Evolutionary conservation across 92 coral and sea anemone species (phyloP).

Genomic region (Blastomussa wellsi): DNA sequence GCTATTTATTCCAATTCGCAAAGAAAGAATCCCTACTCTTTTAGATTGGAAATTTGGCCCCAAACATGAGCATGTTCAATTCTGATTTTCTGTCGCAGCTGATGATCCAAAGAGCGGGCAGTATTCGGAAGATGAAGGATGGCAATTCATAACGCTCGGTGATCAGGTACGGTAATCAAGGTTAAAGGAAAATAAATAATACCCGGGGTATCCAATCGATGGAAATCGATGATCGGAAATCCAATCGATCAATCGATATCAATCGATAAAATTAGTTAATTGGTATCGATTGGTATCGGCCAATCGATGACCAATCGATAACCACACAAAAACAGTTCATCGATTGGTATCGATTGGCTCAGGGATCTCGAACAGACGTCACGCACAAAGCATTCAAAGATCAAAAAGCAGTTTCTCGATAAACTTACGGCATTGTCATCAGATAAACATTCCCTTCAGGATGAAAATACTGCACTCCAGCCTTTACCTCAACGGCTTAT

Average conservation of each 20-base stretch:
- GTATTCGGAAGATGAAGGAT: conserved; percentile 93
- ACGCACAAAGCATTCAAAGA: conserved; percentile 38
- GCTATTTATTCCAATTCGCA: too few relatives aligned
- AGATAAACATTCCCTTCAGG: conserved; percentile 36
- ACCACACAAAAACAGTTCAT: too few relatives aligned
- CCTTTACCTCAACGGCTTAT: conserved; percentile 18
- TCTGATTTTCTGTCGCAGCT: conserved; percentile 54
- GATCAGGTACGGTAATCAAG: conserved; percentile 82
- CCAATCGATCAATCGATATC: too few relatives aligned
- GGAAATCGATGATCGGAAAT: too few relatives aligned
- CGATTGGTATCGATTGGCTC: too few relatives aligned
- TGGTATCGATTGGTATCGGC: too few relatives aligned
- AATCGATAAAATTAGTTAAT: too few relatives aligned
- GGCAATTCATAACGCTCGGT: conserved; percentile 99
- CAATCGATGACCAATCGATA: too few relatives aligned
- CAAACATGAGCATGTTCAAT: not conserved
- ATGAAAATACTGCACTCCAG: conserved; percentile 5
- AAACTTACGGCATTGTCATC: conserved; percentile 28
- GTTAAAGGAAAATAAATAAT: not conserved
- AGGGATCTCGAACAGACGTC: too few relatives aligned
- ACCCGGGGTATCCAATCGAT: too few relatives aligned
- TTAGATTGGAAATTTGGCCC: too few relatives aligned
- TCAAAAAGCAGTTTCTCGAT: conserved; percentile 29
- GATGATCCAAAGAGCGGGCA: conserved; percentile 92
- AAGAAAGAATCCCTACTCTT: too few relatives aligned